Base-by-base conservation (phyloP, 1,140 invertebrate species). In the Bombus haemorrhoidalis region DNA sequence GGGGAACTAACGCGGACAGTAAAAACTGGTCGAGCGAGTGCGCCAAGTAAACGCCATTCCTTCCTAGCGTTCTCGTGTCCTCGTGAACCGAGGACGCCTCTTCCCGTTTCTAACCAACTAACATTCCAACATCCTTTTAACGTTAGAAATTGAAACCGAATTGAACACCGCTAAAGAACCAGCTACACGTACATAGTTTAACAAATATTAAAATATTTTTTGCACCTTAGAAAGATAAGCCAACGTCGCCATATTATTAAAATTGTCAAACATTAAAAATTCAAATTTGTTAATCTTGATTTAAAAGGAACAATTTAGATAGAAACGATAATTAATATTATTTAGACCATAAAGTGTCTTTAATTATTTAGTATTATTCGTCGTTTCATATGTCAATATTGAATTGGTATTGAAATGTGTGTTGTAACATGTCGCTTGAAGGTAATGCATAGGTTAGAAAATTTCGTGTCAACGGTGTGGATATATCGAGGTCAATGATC, bases 21-120 rank as follows among this genome's bases (percentile, higher is more conserved):
- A 90, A 82, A 83, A 86, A 88, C 85, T 81, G 85, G 85, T 83
- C 71, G 81, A 76, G 64, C 81, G 47, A 87, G 79, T 81, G 84
- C 77, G 83, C 78, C 72, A 53, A 83, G 81, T 83, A 77, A 84
- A 71, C 80, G 81, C 66, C 81, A 83, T 86, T 83, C 85, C 81
- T 71, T 77, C 41, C 85, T 62, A 86, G 73, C 85, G 66, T 76
- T 83, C 85, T 71, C 80, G 72, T 83, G 85, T 83, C 85, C 85
- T 86, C 85, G 85, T 83, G 77, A 86, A 83, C 81, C 66, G 81
- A 86, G 53, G 80, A 86, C 53, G 73, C 41, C 47, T 86, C 80
- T 39, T 62, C 72, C 47, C 73, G 64, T 82, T 86, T 53, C 53
- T 34, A 68, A 71, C 47, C 73, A 64, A 72, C 81, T 80, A 85